Base-by-base conservation (phyloP, 2,888 invertebrate genomes). In the Priocnemis perturbator region DNA sequence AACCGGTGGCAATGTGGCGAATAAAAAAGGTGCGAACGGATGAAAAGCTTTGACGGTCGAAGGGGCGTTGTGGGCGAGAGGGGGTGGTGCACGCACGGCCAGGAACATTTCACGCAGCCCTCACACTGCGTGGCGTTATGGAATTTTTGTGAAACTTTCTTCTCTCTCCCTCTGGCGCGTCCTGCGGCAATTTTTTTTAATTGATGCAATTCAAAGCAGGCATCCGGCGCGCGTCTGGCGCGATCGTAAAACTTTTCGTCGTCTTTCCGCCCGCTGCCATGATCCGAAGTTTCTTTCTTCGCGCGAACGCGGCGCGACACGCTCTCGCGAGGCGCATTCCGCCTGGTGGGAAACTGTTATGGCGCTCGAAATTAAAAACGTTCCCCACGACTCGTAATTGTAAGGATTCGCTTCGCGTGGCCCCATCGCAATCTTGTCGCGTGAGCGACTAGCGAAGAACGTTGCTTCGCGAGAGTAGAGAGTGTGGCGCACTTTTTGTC, bases 141-240 rank as follows among this genome's bases (percentile, higher is more conserved):
- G 75, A 79, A 81, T 83, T 84, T 80, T 82, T 74, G 69, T 58
- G 77, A 70, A 77, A 77, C 75, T 70, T 76, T 74, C 73, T 77
- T 19, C 50, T 50, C 19, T 50, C 19, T 50, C 19, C 9, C 50
- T 17, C 50, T 50, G 17, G 37, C 50, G 5, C 75, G 37, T 37
- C 14, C 37, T 11, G 37, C 2, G 4, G 37, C 37, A 11, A 50
- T 50, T 74, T 74, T 79, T 82, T 81, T 82, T 83, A 83, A 84
- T 83, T 84, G 81, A 78, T 77, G 80, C 78, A 71, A 79, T 81
- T 80, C 76, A 81, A 81, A 83, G 68, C 75, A 73, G 76, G 71
- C 76, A 74, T 73, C 69, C 65, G 72, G 73, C 60, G 67, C 60
- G 67, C 70, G 68, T 75, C 71, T 76, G 73, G 67, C 71, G 60